Conservation (phyloP, 2,888 invertebrate genomes). For the Choristoneura rosaceana region DNA sequence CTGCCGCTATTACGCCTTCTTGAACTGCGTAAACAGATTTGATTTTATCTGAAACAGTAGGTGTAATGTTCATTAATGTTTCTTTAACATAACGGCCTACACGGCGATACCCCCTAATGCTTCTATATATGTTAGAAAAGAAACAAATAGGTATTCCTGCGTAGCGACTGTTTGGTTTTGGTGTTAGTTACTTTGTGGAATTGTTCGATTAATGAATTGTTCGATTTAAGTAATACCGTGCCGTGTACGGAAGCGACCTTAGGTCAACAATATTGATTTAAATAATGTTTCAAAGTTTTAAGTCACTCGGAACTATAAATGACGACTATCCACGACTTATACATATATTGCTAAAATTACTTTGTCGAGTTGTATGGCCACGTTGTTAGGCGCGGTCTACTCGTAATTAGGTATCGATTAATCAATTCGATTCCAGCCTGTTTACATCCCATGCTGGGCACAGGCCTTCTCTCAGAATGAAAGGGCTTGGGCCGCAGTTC, state of each 20-base stretch:
- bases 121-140: conserved; percentile 21
- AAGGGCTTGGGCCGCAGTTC: too few relatives aligned
- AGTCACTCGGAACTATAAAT: too few relatives aligned
- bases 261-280: not conserved
- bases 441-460: too few relatives aligned
- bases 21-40: conserved; percentile 32
- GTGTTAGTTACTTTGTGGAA: not conserved
- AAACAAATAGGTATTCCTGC: conserved; percentile 23
- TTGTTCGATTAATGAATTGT: not conserved
- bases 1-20: conserved; percentile 34
- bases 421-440: too few relatives aligned
- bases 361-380: too few relatives aligned
- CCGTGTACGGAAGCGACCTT: not conserved
- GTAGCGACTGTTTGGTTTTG: not conserved
- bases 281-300: too few relatives aligned
- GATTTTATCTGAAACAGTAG: conserved; percentile 39
- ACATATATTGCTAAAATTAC: too few relatives aligned
- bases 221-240: not conserved
- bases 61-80: conserved; percentile 35
- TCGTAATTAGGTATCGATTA: too few relatives aligned
- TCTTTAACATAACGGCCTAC: conserved; percentile 29
- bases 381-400: too few relatives aligned
- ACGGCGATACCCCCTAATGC: conserved; percentile 13
- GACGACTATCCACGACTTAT: too few relatives aligned
- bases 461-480: too few relatives aligned